A percentile compares a stretch with the other conserved stretches of the same genome.
Conservation (phyloP, 2,888 invertebrate genomes). For the Aplocera efformata region DNA sequence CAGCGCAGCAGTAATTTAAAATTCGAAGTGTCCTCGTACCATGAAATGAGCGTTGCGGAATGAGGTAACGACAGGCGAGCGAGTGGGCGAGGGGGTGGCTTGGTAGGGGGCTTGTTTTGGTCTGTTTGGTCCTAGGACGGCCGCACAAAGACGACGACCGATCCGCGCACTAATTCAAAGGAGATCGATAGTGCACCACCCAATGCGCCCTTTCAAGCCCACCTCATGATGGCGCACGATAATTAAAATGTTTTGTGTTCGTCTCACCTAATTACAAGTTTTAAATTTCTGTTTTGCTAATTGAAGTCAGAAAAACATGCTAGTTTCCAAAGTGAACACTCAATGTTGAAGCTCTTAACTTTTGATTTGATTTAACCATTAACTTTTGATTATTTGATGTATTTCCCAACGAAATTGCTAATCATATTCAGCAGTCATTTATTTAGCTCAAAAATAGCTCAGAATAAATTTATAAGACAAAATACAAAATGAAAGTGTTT, state of each 20-base stretch:
- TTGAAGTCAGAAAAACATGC: too few species aligned
- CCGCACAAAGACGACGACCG: constrained; percentile 77
- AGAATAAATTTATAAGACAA: constrained; percentile 25
- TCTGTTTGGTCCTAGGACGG: constrained; percentile 78
- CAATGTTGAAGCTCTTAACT: too few species aligned
- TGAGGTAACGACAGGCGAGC: constrained; percentile 59
- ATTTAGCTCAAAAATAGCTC: constrained; percentile 19
- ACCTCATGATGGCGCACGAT: constrained; percentile 54
- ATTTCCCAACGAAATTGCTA: constrained; percentile 3
- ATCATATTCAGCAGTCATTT: constrained; percentile 10
- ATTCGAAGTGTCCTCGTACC: constrained; percentile 49
- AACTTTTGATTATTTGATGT: too few species aligned
- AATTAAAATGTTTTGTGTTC: constrained; percentile 62
- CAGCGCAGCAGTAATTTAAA: constrained; percentile 32
- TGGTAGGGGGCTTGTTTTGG: constrained; percentile 70
- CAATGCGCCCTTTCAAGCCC: constrained; percentile 67
- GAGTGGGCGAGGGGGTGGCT: constrained; percentile 41
- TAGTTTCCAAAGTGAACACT: too few species aligned
- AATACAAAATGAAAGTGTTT: constrained; percentile 69
- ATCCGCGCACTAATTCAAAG: constrained; percentile 79
- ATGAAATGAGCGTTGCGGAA: constrained; percentile 50
- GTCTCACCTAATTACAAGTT: constrained; percentile 12
- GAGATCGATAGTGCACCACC: constrained; percentile 78
- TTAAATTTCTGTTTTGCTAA: constrained; percentile 5
- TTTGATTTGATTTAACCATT: too few species aligned